These are phyloP conservation scores for Remorina albescens DNA, from an alignment of 2,797 vertebrate genomes.

Conservation along the genomic window DNA sequence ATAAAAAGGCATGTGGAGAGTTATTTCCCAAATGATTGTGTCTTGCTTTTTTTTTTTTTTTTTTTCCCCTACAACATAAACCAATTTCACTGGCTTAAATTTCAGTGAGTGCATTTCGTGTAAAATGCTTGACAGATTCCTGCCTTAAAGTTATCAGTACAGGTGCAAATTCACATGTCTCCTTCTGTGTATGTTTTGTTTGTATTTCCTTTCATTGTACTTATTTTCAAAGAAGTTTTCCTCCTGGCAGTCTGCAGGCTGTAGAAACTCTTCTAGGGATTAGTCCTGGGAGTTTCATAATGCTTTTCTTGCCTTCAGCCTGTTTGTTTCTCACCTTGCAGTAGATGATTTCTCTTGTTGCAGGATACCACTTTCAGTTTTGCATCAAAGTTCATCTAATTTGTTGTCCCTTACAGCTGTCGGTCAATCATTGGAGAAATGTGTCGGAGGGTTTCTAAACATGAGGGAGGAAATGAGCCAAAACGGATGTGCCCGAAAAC, in stretches of 20 bases:
- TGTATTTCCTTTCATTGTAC: constrained; percentile 36
- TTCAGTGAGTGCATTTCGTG: neutral
- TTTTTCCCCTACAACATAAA: constrained; percentile 5
- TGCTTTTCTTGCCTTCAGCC: constrained; percentile 47
- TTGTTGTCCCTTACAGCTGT: constrained; percentile 49
- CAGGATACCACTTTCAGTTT: constrained; percentile 42
- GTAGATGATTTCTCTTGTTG: constrained; percentile 47
- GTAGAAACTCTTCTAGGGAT: constrained; percentile 55
- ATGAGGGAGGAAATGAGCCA: constrained; percentile 59
- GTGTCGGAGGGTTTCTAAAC: constrained; percentile 52
- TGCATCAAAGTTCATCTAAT: constrained; percentile 64
- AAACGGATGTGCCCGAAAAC: constrained; percentile 59
- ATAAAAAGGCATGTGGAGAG: neutral
- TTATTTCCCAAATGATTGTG: neutral
- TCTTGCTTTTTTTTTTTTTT: neutral
- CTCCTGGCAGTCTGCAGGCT: constrained; percentile 52
- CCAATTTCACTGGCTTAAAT: neutral
- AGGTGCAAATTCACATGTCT: constrained; percentile 21
- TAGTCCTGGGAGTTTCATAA: constrained; percentile 54
- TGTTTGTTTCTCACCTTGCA: constrained; percentile 35
- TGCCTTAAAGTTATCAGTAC: constrained; percentile 18
- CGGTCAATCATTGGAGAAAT: constrained; percentile 62
- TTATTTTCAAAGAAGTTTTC: constrained; percentile 43
- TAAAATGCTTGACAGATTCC: neutral
- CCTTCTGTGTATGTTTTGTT: constrained; percentile 31